Evolutionary conservation across 2,797 vertebrate species (phyloP).

Genomic region (Vultur gryphus): DNA sequence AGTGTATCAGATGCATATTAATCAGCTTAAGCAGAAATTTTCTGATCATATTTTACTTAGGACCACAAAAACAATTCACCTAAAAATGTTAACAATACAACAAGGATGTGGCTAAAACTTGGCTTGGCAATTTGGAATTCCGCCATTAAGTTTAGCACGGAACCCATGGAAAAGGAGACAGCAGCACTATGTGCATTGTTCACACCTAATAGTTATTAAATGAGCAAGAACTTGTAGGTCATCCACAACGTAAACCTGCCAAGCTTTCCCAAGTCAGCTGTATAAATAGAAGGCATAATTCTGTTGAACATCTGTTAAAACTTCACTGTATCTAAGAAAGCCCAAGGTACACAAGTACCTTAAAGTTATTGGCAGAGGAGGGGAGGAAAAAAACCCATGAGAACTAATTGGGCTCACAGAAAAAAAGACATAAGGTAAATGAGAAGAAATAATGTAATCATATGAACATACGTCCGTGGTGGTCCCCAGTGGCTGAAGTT

Average conservation of each 20-base stretch:
- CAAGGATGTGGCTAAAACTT: conserved; percentile 7
- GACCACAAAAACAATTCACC: not conserved
- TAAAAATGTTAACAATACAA: conserved; percentile 1
- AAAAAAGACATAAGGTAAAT: not conserved
- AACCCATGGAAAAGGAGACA: not conserved
- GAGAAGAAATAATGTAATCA: not conserved
- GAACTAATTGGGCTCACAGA: not conserved
- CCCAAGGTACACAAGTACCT: conserved; percentile 2
- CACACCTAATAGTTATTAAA: conserved; percentile 41
- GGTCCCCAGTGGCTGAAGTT: conserved; percentile 95
- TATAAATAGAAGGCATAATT: conserved; percentile 32
- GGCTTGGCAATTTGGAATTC: not conserved
- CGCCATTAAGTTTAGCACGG: not conserved
- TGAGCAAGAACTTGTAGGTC: conserved; percentile 18
- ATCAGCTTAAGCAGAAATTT: not conserved
- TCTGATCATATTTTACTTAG: not conserved
- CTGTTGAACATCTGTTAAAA: conserved; percentile 42
- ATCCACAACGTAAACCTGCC: not conserved
- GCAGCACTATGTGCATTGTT: not conserved
- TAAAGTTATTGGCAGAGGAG: not conserved
- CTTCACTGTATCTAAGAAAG: conserved; percentile 24
- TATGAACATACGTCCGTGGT: conserved; percentile 81
- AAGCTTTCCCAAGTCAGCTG: conserved; percentile 30
- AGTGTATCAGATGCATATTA: not conserved
- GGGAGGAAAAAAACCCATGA: not conserved